Evolutionary conservation across 1,140 invertebrate genomes (phyloP).

Genomic region (Phortica variegata): DNA sequence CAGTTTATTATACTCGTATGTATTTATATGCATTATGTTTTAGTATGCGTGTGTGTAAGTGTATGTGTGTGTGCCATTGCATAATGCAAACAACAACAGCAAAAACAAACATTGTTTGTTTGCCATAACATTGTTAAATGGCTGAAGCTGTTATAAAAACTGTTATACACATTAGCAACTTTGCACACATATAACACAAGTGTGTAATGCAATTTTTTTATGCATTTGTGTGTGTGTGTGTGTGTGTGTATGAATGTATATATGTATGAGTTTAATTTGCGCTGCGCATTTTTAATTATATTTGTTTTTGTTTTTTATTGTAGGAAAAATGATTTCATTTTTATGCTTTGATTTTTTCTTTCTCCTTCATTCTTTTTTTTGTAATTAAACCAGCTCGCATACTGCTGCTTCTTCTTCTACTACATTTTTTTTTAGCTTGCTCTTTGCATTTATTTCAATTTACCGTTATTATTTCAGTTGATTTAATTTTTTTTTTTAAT

Average conservation of each 20-base stretch:
- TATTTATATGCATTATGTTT: slow-evolving; percentile 4
- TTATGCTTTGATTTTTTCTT: slow-evolving; percentile 6
- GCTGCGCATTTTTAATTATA: not conserved
- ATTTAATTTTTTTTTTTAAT: not conserved
- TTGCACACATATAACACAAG: too few relatives aligned
- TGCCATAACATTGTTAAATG: too few relatives aligned
- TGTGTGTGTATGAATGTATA: not conserved
- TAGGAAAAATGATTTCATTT: slow-evolving; percentile 3
- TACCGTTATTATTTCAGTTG: too few relatives aligned
- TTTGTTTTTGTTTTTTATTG: slow-evolving; percentile 25
- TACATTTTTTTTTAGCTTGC: slow-evolving; percentile 10
- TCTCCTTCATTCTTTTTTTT: slow-evolving; percentile 11
- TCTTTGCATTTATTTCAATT: too few relatives aligned
- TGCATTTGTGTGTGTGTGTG: not conserved
- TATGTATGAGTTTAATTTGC: not conserved
- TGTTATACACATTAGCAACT: too few relatives aligned
- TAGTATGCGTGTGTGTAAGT: not conserved
- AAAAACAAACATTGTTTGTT: too few relatives aligned
- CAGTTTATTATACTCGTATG: slow-evolving; percentile 17
- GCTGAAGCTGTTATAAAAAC: not conserved
- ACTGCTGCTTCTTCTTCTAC: slow-evolving; percentile 1
- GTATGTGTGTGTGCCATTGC: not conserved
- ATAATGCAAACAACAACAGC: too few relatives aligned
- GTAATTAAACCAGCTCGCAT: slow-evolving; percentile 9
- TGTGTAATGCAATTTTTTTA: not conserved